These are phyloP conservation scores for Pseudonaja textilis DNA, from an alignment of 2,113 vertebrate genomes.

Conservation along the genomic window DNA sequence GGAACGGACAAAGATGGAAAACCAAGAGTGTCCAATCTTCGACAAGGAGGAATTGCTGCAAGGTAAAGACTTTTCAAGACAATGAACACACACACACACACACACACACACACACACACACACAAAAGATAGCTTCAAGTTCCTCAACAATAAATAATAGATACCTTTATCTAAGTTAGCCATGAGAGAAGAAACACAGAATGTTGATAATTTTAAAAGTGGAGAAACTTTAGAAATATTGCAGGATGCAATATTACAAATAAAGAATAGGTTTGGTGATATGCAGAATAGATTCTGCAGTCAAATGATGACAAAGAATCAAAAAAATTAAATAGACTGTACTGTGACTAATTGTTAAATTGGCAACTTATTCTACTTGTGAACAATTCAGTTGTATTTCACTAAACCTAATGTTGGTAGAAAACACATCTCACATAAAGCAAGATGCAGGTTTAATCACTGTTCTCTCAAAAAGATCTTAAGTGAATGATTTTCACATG, in stretches of 20 bases:
- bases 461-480: neutral
- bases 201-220: constrained; percentile 18
- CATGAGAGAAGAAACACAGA: constrained; percentile 19
- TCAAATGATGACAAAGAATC: neutral
- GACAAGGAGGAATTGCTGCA: constrained; percentile 95
- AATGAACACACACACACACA: neutral
- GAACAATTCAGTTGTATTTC: constrained; percentile 26
- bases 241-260: neutral
- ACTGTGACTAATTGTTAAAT: constrained; percentile 9
- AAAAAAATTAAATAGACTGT: neutral
- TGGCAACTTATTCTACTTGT: constrained; percentile 20
- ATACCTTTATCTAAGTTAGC: constrained; percentile 34
- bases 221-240: constrained; percentile 1
- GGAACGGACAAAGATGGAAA: constrained; percentile 97
- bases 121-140: neutral
- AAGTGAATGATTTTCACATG: neutral
- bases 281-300: rapidly evolving
- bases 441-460: neutral
- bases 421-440: neutral
- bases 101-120: neutral
- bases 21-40: constrained; percentile 94
- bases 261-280: neutral
- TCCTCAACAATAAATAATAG: neutral
- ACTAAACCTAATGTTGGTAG: neutral
- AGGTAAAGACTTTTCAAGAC: constrained; percentile 74